Percentiles rank a stretch among this genome's conserved stretches.
Conservation (phyloP, 1,140 invertebrate genomes). For the Phymorhynchus buccinoides region DNA sequence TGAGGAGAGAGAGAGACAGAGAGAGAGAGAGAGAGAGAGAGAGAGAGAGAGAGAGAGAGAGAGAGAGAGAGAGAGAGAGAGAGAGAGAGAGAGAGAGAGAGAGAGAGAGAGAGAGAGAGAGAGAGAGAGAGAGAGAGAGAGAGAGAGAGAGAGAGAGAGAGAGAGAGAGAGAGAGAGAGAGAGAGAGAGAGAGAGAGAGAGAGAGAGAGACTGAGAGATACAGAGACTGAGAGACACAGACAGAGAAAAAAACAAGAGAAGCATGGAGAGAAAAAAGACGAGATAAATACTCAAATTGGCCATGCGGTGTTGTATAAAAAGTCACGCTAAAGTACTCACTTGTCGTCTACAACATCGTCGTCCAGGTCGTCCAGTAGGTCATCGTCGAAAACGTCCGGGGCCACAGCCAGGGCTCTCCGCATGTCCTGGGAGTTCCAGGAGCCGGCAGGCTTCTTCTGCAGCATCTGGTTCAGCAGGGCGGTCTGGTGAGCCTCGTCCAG, state of each 20-base stretch:
- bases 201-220: no score
- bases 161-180: no score
- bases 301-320: no score
- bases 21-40: neutral
- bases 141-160: no score
- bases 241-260: no score
- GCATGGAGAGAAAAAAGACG: no score
- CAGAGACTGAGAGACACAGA: no score
- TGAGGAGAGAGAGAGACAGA: no score
- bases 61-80: neutral
- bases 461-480: conserved; percentile 28
- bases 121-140: no score
- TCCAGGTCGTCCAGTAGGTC: conserved; percentile 39
- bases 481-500: conserved; percentile 38
- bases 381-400: conserved; percentile 44
- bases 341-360: conserved; percentile 33
- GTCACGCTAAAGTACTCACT: conserved; percentile 30
- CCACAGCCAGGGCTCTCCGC: conserved; percentile 25
- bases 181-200: no score
- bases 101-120: no score
- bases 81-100: neutral
- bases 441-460: neutral
- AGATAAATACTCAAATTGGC: no score
- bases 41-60: neutral
- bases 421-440: conserved; percentile 26